These are phyloP conservation scores for Hemicordylus capensis DNA, from an alignment of 2,113 vertebrate species.

Conservation along the genomic window DNA sequence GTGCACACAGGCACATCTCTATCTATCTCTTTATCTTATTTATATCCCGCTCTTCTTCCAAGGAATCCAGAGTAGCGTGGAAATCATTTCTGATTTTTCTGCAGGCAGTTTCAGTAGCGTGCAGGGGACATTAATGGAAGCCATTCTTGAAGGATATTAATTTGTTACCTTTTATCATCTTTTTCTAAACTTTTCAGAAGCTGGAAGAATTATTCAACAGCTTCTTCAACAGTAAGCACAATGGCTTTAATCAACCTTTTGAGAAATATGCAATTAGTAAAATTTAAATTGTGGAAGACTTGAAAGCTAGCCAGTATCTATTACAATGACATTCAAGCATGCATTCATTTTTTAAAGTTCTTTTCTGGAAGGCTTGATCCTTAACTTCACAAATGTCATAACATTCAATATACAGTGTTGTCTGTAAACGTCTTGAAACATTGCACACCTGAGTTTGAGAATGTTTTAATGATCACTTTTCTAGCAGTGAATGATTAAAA, in stretches of 20 bases:
- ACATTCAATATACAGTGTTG: not conserved
- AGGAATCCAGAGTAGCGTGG: no score
- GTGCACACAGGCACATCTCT: no score
- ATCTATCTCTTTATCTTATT: no score
- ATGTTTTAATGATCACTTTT: not conserved
- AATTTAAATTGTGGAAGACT: not conserved
- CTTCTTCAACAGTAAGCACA: not conserved
- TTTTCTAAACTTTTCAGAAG: not conserved
- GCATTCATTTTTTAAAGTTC: not conserved
- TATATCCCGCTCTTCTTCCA: no score
- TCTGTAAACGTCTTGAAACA: not conserved
- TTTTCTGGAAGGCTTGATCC: not conserved
- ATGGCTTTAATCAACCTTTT: not conserved
- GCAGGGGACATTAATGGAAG: no score
- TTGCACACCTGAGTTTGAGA: not conserved
- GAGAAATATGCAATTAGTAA: not conserved
- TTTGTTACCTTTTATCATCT: not conserved
- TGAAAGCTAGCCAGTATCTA: not conserved
- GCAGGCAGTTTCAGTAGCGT: no score
- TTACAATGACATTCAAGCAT: not conserved
- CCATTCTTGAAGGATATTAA: no score
- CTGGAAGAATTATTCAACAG: not conserved
- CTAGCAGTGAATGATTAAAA: not conserved
- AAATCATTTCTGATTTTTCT: no score
- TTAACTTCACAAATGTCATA: not conserved